Evolutionary conservation across 2,888 invertebrate genomes (phyloP), one percentile per base, ranked within the genome.

Genomic region (Sisyra terminalis): DNA sequence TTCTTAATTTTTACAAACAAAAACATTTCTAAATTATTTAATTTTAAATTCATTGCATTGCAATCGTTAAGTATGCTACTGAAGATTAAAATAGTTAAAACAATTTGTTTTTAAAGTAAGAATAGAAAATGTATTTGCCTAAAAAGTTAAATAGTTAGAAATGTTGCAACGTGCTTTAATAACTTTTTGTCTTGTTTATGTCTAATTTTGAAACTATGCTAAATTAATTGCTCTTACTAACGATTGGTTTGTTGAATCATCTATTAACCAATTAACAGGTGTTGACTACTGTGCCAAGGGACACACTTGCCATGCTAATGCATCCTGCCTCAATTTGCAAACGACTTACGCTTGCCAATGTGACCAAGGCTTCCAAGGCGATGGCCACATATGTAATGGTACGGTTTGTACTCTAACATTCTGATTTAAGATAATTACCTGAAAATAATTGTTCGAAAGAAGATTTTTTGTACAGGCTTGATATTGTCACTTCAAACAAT

Each of bases 331-430:
- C 69, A 92, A 90, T 67, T 75, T 89, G 58, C 82, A 83, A 66
- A 88, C 88, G 53, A 85, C 84, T 57, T 90, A 85, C 64, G 78
- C 83, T 56, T 93, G 90, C 69, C 82, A 85, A 58, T 93, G 93
- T 66, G 79, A 84, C 65, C 73, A 75, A 61, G 92, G 93, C 62
- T 92, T 85, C 71, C 75, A 79, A 56, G 92, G 89, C 51, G 82
- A 89, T 62, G 89, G 89, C 55, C 69, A 75, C 56, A 70, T 73
- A 51, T 82, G 83, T 65, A 70, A 74, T 69, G 83, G 83, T 82
- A 67, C 55, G 60, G 54, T 48, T 35, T 24, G 24, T 24, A 24
- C 24, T 5, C 24, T 24, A 24, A 24, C 24, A n/a, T n/a, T n/a
- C n/a, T n/a, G n/a, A n/a, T n/a, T n/a, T n/a, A n/a, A n/a, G n/a